Evolutionary conservation across 2,797 vertebrate genomes (phyloP).

Genomic region (Galagoides demidoff): DNA sequence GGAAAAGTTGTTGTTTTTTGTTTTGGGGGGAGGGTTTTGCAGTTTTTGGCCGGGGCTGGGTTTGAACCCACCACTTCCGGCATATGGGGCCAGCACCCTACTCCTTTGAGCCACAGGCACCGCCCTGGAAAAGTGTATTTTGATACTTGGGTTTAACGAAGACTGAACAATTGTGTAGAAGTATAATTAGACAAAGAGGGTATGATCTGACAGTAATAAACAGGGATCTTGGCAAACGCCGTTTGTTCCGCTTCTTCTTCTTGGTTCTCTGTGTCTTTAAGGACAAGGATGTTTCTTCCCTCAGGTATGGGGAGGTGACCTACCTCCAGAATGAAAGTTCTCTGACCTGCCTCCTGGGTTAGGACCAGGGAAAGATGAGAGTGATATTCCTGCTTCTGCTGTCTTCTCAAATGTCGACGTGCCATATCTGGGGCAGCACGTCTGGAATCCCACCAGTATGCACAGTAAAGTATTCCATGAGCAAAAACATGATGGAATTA

Average conservation of each 20-base stretch:
- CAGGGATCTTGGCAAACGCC: background rate
- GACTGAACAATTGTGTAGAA: background rate
- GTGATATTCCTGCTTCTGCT: background rate
- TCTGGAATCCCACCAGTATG: background rate
- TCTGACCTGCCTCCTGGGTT: background rate
- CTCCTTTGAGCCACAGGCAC: too few species aligned
- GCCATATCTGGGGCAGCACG: background rate
- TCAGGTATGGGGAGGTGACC: background rate
- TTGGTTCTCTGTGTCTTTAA: background rate
- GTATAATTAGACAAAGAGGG: background rate
- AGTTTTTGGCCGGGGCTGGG: too few species aligned
- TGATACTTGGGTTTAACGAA: background rate
- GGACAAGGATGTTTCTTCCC: background rate
- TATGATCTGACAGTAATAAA: background rate
- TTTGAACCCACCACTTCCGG: too few species aligned
- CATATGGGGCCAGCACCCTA: too few species aligned
- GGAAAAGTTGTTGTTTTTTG: too few species aligned
- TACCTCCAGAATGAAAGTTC: background rate
- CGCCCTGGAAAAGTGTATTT: background rate
- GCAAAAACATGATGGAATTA: constrained; percentile 25
- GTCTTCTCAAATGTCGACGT: background rate
- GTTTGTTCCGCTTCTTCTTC: background rate
- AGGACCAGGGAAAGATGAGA: background rate
- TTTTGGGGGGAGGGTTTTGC: too few species aligned
- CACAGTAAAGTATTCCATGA: background rate